Evolutionary conservation across 1,140 invertebrate species (phyloP).

Genomic region (Pseudomyrmex gracilis): DNA sequence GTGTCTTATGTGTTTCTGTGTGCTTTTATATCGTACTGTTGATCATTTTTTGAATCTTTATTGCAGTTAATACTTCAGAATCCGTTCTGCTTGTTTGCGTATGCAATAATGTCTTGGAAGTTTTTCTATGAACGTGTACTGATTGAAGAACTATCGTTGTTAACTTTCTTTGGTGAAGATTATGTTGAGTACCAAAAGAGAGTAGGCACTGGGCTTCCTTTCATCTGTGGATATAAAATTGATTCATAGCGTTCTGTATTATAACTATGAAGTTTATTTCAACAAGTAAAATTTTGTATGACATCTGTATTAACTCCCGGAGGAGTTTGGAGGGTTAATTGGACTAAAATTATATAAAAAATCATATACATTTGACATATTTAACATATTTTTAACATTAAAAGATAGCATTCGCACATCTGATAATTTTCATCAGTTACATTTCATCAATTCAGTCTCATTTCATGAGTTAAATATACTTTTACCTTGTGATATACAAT

Average conservation of each 20-base stretch:
- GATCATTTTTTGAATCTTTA: slow-evolving; percentile 50
- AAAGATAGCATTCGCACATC: too few species aligned
- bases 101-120: slow-evolving; percentile 93
- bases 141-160: slow-evolving; percentile 96
- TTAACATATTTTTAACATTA: too few species aligned
- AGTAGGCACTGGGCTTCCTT: slow-evolving; percentile 96
- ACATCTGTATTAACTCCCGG: neutral
- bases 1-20: neutral
- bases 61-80: slow-evolving; percentile 94
- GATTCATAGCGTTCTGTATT: slow-evolving; percentile 68
- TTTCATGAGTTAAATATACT: too few species aligned
- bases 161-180: slow-evolving; percentile 96
- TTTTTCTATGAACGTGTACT: slow-evolving; percentile 96
- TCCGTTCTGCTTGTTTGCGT: slow-evolving; percentile 94
- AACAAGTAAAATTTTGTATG: neutral
- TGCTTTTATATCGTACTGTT: slow-evolving; percentile 1
- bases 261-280: neutral
- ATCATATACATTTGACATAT: too few species aligned
- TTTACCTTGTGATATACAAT: too few species aligned
- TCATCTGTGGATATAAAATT: slow-evolving; percentile 92
- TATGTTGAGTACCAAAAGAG: slow-evolving; percentile 95
- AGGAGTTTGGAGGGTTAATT: neutral
- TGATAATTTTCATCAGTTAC: too few species aligned
- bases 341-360: neutral
- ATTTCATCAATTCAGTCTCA: too few species aligned